phyloP scores from a whole-genome alignment of 1,140 invertebrate species.

The Holotrichia oblita region DNA sequence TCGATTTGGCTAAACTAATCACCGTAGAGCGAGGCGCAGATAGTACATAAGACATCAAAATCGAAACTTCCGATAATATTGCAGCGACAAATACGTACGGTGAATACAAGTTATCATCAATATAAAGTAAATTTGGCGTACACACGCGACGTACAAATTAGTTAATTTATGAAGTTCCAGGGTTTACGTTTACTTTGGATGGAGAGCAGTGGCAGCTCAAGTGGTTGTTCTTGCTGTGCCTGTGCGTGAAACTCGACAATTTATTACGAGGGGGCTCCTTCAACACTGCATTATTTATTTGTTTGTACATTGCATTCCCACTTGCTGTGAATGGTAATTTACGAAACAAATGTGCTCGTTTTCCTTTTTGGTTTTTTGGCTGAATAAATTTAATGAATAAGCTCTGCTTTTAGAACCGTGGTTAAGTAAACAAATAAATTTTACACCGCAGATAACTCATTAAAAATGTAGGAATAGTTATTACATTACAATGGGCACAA shows the following conservation, averaged over 20 bases:
- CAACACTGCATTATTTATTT: conserved; percentile 20
- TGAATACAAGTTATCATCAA: background rate
- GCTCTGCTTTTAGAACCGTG: background rate
- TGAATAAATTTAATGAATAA: conserved; percentile 7
- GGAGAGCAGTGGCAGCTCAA: background rate
- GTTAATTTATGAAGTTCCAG: conserved; percentile 3
- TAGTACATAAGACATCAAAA: no score
- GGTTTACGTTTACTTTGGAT: conserved; percentile 4
- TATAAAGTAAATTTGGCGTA: background rate
- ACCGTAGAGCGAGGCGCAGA: no score
- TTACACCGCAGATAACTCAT: background rate
- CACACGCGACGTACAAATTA: conserved; percentile 12
- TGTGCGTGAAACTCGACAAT: conserved; percentile 16
- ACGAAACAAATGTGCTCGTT: background rate
- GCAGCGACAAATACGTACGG: no score
- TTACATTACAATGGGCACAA: no score
- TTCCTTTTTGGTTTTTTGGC: conserved; percentile 1
- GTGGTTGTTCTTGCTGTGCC: conserved; percentile 10
- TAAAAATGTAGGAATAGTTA: background rate
- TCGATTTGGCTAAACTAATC: no score
- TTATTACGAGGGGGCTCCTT: background rate
- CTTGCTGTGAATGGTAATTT: background rate
- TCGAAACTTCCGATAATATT: no score
- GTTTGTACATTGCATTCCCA: background rate
- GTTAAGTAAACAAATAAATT: background rate